A percentile compares a stretch with the other conserved stretches of the same genome.
phyloP scores from a whole-genome alignment of 2,113 vertebrate species.

The Lepidiolamprologus cunningtoni region DNA sequence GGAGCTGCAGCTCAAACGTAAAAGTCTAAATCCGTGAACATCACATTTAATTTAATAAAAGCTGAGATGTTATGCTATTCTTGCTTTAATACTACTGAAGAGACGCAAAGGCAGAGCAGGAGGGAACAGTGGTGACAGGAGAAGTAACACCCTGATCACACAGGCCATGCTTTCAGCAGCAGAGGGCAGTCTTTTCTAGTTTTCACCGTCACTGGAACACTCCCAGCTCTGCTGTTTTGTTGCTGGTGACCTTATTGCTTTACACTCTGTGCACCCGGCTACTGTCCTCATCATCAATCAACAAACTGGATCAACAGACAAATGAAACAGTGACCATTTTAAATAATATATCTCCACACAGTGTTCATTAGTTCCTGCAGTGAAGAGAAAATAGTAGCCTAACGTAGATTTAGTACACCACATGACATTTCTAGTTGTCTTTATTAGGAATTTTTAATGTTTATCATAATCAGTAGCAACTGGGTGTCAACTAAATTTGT shows the following conservation, averaged over 20 bases:
- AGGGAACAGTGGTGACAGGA: not conserved
- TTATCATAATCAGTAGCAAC: not conserved
- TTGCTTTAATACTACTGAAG: not conserved
- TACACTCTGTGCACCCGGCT: not conserved
- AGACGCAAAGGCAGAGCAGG: not conserved
- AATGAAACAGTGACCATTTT: not conserved
- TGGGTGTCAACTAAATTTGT: not conserved
- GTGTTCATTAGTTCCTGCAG: not conserved
- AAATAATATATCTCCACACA: not conserved
- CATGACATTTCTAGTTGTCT: not conserved
- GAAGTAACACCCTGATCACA: not conserved
- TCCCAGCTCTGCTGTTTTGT: not conserved
- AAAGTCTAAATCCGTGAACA: not conserved
- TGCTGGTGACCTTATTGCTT: not conserved
- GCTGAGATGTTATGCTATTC: not conserved
- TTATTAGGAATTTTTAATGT: not conserved
- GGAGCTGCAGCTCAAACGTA: not conserved
- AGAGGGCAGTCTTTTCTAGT: conserved; percentile 40
- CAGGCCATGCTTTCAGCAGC: conserved; percentile 23
- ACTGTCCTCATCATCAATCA: not conserved
- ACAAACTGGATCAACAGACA: not conserved
- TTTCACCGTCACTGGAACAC: not conserved
- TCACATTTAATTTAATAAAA: not conserved
- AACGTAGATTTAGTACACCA: not conserved
- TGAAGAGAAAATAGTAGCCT: not conserved